These are phyloP conservation scores for Lamprologus callipterus DNA, from an alignment of 2,113 vertebrate species.

Conservation along the genomic window DNA sequence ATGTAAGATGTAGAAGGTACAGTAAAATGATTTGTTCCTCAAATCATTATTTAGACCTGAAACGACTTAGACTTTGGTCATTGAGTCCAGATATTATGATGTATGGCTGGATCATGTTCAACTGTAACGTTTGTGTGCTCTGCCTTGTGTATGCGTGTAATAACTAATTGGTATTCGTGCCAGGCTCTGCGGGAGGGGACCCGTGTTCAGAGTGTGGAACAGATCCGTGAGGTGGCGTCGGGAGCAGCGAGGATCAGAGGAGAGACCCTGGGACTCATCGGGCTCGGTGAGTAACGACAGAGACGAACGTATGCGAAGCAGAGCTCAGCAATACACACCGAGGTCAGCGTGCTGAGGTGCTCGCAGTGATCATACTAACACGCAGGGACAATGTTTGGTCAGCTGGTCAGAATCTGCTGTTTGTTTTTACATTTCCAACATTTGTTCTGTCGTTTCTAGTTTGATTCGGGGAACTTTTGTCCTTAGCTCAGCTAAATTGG, in stretches of 20 bases:
- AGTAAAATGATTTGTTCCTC: constrained; percentile 38
- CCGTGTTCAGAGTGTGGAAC: constrained; percentile 91
- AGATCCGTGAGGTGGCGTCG: constrained; percentile 95
- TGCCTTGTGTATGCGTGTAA: background rate
- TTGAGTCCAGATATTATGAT: background rate
- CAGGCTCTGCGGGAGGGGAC: constrained; percentile 95
- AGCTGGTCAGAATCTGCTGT: background rate
- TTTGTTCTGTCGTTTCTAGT: background rate
- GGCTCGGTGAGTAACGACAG: constrained; percentile 49
- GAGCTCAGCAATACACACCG: background rate
- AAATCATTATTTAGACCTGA: constrained; percentile 8
- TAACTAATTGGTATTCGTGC: background rate
- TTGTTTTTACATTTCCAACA: background rate
- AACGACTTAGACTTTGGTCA: background rate
- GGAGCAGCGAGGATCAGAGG: constrained; percentile 93
- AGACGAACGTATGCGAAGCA: background rate
- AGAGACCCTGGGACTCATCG: constrained; percentile 95
- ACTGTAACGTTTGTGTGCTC: background rate
- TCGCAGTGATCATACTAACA: background rate
- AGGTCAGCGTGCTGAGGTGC: background rate
- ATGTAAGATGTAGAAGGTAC: constrained; percentile 49
- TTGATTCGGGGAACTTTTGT: background rate
- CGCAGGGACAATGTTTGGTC: background rate
- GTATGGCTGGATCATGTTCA: background rate
- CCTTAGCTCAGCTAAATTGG: constrained; percentile 26